These are phyloP conservation scores for Limenitis camilla DNA, from an alignment of 2,888 invertebrate species.

Conservation along the genomic window DNA sequence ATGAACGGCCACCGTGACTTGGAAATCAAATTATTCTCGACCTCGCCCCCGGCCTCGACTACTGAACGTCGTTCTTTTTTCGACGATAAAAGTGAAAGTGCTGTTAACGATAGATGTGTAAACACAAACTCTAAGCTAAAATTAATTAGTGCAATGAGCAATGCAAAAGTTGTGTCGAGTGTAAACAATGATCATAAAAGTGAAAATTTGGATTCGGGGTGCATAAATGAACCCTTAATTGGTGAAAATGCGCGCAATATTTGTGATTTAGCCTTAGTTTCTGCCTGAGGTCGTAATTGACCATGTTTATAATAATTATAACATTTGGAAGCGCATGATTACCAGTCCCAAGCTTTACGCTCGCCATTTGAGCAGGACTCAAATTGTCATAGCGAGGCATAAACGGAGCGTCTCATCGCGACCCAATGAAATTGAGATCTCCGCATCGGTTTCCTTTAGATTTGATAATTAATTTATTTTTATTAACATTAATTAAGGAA, in stretches of 20 bases:
- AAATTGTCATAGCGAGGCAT: conserved; percentile 67
- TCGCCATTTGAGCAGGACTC: conserved; percentile 73
- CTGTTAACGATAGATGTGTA: conserved; percentile 54
- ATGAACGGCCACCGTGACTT: conserved; percentile 84
- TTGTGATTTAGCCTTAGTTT: conserved; percentile 74
- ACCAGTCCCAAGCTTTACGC: conserved; percentile 51
- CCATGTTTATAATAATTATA: conserved; percentile 43
- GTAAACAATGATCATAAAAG: conserved; percentile 52
- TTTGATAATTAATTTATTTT: conserved; percentile 71
- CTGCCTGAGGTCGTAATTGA: conserved; percentile 59
- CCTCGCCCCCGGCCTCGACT: conserved; percentile 70
- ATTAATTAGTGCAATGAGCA: conserved; percentile 63
- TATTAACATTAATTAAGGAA: conserved; percentile 67
- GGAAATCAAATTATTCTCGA: conserved; percentile 85
- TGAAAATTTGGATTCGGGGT: conserved; percentile 56
- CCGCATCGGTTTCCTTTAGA: conserved; percentile 74
- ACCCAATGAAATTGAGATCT: conserved; percentile 66
- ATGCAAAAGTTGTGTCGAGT: conserved; percentile 52
- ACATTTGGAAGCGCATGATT: conserved; percentile 44
- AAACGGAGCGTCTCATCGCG: conserved; percentile 61
- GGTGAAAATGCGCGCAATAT: conserved; percentile 56
- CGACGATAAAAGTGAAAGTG: conserved; percentile 70
- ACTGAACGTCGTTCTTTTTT: conserved; percentile 65
- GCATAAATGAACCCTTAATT: conserved; percentile 46
- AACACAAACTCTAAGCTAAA: conserved; percentile 51